A percentile compares a stretch with the other conserved stretches of the same genome.
phyloP scores from a whole-genome alignment of 1,140 invertebrate genomes.

The Bursaphelenchus mucronatus region DNA sequence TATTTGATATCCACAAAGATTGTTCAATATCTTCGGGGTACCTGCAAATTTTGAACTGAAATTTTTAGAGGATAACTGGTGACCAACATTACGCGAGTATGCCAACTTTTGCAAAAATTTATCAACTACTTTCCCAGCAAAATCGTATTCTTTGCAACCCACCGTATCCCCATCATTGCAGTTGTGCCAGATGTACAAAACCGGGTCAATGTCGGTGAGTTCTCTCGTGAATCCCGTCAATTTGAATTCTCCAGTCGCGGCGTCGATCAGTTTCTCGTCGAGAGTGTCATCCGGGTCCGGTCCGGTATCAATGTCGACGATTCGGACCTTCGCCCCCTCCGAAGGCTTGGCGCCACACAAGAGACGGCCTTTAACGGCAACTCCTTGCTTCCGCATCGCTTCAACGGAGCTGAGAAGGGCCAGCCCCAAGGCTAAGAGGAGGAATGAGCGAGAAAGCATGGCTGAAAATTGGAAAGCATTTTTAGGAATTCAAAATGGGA shows the following conservation, averaged over 20 bases:
- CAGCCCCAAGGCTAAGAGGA: no score
- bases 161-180: constrained; percentile 1
- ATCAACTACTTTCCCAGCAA: no score
- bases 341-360: constrained; percentile 4
- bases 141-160: no score
- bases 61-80: no score
- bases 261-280: constrained; percentile 17
- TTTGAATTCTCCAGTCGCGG: constrained; percentile 10
- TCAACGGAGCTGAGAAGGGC: background rate
- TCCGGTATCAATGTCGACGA: constrained; percentile 8
- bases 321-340: constrained; percentile 12
- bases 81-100: no score
- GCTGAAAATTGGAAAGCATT: no score
- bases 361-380: constrained; percentile 14
- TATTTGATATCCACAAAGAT: no score
- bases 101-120: no score
- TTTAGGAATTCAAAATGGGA: no score
- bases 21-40: no score
- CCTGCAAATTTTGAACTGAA: no score
- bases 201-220: constrained; percentile 19
- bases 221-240: constrained; percentile 19
- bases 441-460: no score
- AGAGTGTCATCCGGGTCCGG: constrained; percentile 19
- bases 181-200: constrained; percentile 18
- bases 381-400: constrained; percentile 23